Conservation (phyloP, 2,888 invertebrate species). For the Pollenia amentaria region DNA sequence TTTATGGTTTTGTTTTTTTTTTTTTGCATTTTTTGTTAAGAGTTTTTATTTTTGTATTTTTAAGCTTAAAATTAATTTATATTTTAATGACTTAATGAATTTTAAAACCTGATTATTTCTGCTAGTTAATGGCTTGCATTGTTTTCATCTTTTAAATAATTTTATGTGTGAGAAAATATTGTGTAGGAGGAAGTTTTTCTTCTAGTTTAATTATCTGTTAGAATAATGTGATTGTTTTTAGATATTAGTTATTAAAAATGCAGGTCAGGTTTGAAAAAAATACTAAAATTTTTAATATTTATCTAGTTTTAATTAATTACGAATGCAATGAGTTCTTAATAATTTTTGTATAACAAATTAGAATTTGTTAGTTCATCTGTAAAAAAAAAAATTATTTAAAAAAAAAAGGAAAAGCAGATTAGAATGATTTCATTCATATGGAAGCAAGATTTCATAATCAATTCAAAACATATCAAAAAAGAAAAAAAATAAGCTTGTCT, state of each 20-base stretch:
- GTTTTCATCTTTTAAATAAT: not conserved
- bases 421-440: too few relatives aligned
- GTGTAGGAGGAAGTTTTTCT: slow-evolving; percentile 18
- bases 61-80: not conserved
- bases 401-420: too few relatives aligned
- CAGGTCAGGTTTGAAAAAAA: not conserved
- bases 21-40: not conserved
- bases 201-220: not conserved
- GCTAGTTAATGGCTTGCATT: not conserved
- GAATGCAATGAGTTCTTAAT: too few relatives aligned
- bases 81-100: slow-evolving; percentile 18
- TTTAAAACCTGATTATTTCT: not conserved
- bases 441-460: too few relatives aligned
- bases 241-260: not conserved
- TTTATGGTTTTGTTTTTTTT: slow-evolving; percentile 32
- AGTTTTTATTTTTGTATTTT: slow-evolving; percentile 7
- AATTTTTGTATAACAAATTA: too few relatives aligned
- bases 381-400: too few relatives aligned
- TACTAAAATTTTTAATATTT: too few relatives aligned
- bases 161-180: not conserved
- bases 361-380: too few relatives aligned
- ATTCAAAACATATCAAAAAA: too few relatives aligned
- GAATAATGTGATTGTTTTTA: not conserved
- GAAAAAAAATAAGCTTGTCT: too few relatives aligned
- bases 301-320: too few relatives aligned